A percentile compares a stretch with the other conserved stretches of the same genome.
Evolutionary conservation across 2,888 invertebrate genomes (phyloP).

Genomic region (Euplexia lucipara): DNA sequence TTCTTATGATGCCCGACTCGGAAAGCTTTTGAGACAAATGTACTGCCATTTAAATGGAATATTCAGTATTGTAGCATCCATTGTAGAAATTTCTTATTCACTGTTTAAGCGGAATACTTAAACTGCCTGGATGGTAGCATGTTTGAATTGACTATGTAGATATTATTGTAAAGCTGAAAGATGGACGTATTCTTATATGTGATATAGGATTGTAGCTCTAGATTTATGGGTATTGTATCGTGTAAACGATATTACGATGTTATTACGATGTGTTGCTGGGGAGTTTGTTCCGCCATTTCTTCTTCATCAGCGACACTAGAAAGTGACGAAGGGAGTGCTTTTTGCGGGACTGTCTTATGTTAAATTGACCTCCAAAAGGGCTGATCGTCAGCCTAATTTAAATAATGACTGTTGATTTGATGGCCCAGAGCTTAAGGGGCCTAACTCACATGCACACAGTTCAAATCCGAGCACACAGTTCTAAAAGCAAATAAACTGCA

Average conservation of each 20-base stretch:
- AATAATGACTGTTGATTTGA: too few species aligned
- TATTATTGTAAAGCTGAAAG: slow-evolving; percentile 19
- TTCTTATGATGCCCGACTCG: slow-evolving; percentile 80
- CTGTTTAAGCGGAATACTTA: slow-evolving; percentile 81
- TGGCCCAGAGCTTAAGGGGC: too few species aligned
- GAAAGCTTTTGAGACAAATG: slow-evolving; percentile 86
- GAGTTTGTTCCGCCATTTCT: too few species aligned
- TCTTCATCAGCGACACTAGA: too few species aligned
- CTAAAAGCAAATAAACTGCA: slow-evolving; percentile 57
- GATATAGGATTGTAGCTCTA: background rate
- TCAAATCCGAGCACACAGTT: slow-evolving; percentile 28
- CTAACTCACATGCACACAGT: too few species aligned
- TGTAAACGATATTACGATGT: too few species aligned
- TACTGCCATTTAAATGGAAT: slow-evolving; percentile 86
- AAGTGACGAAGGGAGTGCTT: too few species aligned
- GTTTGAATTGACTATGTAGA: slow-evolving; percentile 21
- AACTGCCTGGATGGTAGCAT: slow-evolving; percentile 58
- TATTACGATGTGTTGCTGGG: too few species aligned
- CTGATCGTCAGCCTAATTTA: too few species aligned
- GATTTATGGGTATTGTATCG: background rate
- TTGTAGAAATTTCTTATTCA: slow-evolving; percentile 85
- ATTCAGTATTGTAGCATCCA: slow-evolving; percentile 85
- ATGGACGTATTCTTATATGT: background rate
- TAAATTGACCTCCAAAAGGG: too few species aligned
- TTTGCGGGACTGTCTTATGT: too few species aligned